Evolutionary conservation across 2,888 invertebrate species (phyloP).

Genomic region (Linnaemya vulpina): DNA sequence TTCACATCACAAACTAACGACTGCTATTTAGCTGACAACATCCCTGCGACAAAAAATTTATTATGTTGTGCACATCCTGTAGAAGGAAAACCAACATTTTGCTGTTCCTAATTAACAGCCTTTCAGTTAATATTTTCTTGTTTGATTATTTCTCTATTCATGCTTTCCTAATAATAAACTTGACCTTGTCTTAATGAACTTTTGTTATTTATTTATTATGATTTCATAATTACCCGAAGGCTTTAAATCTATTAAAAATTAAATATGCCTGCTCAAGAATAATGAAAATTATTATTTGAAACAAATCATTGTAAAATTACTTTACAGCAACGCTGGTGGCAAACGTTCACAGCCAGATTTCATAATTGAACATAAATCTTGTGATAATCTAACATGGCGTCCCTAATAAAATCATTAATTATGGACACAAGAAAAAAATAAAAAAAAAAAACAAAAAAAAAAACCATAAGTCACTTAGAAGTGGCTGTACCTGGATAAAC

Average conservation of each 20-base stretch:
- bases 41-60: too few relatives aligned
- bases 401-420: constrained; percentile 70
- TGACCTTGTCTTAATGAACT: constrained; percentile 58
- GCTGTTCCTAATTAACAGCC: too few relatives aligned
- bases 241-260: constrained; percentile 46
- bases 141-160: too few relatives aligned
- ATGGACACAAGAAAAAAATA: constrained; percentile 11
- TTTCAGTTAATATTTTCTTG: too few relatives aligned
- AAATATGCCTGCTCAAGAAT: constrained; percentile 38
- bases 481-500: neutral
- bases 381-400: constrained; percentile 46
- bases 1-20: too few relatives aligned
- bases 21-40: too few relatives aligned
- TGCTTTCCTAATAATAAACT: too few relatives aligned
- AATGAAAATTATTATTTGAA: constrained; percentile 20
- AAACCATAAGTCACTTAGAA: neutral
- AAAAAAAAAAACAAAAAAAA: neutral
- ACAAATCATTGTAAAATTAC: constrained; percentile 23
- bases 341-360: constrained; percentile 66
- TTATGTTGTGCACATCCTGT: too few relatives aligned
- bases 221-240: constrained; percentile 23
- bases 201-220: constrained; percentile 15
- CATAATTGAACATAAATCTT: constrained; percentile 37
- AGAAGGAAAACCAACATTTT: too few relatives aligned
- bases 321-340: constrained; percentile 61